Base-by-base conservation (phyloP, 2,888 invertebrate genomes). In the Omphaloscelis lunosa region DNA sequence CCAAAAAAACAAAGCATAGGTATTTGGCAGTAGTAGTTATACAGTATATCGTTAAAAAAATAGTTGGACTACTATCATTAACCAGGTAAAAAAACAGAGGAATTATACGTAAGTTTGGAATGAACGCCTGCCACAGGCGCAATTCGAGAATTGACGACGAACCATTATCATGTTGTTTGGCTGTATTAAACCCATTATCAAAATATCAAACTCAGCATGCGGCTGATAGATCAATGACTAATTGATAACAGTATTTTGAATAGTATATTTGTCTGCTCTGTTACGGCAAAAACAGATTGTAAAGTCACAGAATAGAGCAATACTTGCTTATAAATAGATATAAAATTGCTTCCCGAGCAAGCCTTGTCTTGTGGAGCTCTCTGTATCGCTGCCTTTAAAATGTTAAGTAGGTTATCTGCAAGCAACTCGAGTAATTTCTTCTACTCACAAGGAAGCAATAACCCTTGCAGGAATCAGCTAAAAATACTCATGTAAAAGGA, bases 401-500 rank as follows among this genome's bases (percentile, higher is more conserved):
- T 78, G 41, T 34, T 68, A 58, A 68, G 67, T 83, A 41, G 23
- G 45, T 58, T 77, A 68, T 27, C 41, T 67, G 20, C 51, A 51
- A 77, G 83, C 11, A 9, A 29, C 15, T 58, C 34, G 12, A 63
- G 27, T 68, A 68, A 63, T 63, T 83, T 58, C 34, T 56, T 51
- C 29, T 3, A 48, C 62, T 77, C 41, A 23, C 56, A 67, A 82
- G 66, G 39, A 66, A 68, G 39, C 23, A 58, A 39, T 41, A 62
- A 58, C 34, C 34, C 62, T 79, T 63, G 17, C 41, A 51, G 23
- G 41, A 69, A 41, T 65, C 61, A 70, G 59, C 68, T 56, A 77
- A 74, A 59, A 77, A 86, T 72, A 77, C 45, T 65, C 71, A 70
- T 72, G 72, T 75, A 70, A 62, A 68, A 79, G 61, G 68, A 67